Evolutionary conservation across 2,113 vertebrate species (phyloP).

Genomic region (Pedetes capensis): DNA sequence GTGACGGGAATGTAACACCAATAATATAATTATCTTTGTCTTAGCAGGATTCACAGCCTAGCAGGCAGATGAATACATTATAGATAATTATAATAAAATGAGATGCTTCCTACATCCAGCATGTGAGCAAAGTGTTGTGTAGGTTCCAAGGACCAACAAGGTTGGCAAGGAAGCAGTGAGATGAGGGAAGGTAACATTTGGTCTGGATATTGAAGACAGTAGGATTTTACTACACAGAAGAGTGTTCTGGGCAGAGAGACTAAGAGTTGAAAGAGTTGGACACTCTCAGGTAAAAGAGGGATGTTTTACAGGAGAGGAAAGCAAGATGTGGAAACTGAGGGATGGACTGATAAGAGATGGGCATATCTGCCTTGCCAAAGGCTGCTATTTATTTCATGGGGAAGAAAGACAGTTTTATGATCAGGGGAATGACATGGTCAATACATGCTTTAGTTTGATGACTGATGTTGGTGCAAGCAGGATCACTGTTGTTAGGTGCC

Average conservation of each 20-base stretch:
- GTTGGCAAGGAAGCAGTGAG: neutral
- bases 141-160: neutral
- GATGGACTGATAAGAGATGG: neutral
- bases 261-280: neutral
- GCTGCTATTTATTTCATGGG: neutral
- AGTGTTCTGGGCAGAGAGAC: neutral
- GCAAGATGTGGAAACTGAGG: neutral
- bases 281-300: neutral
- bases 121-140: neutral
- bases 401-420: neutral
- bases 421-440: neutral
- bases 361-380: neutral
- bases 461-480: neutral
- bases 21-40: neutral
- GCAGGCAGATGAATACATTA: neutral
- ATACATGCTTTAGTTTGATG: neutral
- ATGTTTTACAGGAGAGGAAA: neutral
- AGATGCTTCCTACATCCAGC: neutral
- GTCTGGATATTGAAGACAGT: neutral
- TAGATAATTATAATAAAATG: neutral
- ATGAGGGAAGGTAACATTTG: neutral
- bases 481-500: too few relatives aligned
- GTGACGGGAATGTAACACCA: neutral
- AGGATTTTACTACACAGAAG: neutral
- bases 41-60: neutral